A percentile compares a stretch with the other conserved stretches of the same genome.
These are phyloP conservation scores for Gortyna flavago DNA, from an alignment of 2,888 invertebrate species.

Conservation along the genomic window DNA sequence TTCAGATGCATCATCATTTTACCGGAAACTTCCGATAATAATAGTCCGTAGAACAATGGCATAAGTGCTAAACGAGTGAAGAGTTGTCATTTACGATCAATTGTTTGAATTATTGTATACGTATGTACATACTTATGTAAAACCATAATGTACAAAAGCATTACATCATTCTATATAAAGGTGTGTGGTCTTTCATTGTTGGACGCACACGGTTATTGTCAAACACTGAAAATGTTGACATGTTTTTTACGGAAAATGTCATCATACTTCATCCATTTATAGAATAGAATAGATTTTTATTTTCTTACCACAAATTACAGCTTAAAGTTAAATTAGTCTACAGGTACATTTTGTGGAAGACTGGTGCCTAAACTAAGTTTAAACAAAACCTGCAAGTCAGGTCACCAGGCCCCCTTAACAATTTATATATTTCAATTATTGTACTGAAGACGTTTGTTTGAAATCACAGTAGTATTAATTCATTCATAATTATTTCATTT, in stretches of 20 bases:
- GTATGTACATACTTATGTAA: not conserved
- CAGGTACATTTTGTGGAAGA: too few relatives aligned
- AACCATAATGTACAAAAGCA: constrained; percentile 32
- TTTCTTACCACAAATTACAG: too few relatives aligned
- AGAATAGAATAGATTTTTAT: too few relatives aligned
- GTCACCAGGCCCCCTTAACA: too few relatives aligned
- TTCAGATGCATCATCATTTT: constrained; percentile 37
- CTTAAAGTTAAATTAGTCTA: too few relatives aligned
- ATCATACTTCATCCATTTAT: not conserved
- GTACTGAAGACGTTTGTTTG: too few relatives aligned
- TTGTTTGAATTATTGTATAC: constrained; percentile 37
- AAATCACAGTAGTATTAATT: too few relatives aligned
- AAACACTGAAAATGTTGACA: not conserved
- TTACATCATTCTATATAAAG: constrained; percentile 31
- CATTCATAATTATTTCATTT: too few relatives aligned
- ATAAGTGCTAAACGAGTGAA: constrained; percentile 15
- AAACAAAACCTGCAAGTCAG: too few relatives aligned
- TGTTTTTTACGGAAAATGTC: constrained; percentile 3
- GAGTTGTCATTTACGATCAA: constrained; percentile 36
- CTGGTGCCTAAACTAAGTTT: too few relatives aligned
- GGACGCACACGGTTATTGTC: constrained; percentile 1
- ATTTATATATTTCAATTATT: too few relatives aligned
- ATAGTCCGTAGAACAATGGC: constrained; percentile 40
- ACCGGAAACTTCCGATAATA: constrained; percentile 34
- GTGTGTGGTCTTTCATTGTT: constrained; percentile 31